phyloP scores from a whole-genome alignment of 1,140 invertebrate genomes.

The Fopius arisanus region DNA sequence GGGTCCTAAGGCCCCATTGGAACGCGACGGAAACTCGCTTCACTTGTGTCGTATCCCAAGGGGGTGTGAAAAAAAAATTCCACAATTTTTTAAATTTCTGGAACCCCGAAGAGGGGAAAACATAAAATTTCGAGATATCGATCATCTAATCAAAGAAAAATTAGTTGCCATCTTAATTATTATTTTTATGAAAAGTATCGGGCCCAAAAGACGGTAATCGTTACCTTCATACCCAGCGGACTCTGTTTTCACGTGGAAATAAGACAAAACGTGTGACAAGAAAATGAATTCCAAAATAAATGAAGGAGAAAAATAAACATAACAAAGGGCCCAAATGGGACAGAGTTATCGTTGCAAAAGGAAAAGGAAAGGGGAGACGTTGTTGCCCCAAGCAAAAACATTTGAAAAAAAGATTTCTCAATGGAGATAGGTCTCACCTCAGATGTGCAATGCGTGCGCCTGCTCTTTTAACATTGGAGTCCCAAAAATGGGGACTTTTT shows the following conservation, averaged over 20 bases:
- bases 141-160: constrained; percentile 14
- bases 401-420: constrained; percentile 49
- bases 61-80: constrained; percentile 34
- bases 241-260: background rate
- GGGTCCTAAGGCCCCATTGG: constrained; percentile 22
- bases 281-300: constrained; percentile 1
- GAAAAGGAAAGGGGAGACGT: constrained; percentile 9
- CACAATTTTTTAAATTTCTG: background rate
- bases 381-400: background rate
- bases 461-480: constrained; percentile 15
- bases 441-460: background rate
- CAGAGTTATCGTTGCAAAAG: constrained; percentile 27
- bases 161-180: constrained; percentile 22
- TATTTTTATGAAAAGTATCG: background rate
- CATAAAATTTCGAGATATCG: constrained; percentile 7
- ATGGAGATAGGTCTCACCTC: constrained; percentile 53
- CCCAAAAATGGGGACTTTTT: constrained; percentile 25
- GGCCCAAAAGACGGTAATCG: background rate
- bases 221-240: background rate
- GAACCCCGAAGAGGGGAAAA: background rate
- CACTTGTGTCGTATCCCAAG: background rate
- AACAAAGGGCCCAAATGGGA: constrained; percentile 27
- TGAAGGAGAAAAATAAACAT: background rate
- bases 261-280: background rate
- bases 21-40: background rate